These are phyloP conservation scores for Lithobates sylvaticus DNA, from an alignment of 2,797 vertebrate species.

Conservation along the genomic window DNA sequence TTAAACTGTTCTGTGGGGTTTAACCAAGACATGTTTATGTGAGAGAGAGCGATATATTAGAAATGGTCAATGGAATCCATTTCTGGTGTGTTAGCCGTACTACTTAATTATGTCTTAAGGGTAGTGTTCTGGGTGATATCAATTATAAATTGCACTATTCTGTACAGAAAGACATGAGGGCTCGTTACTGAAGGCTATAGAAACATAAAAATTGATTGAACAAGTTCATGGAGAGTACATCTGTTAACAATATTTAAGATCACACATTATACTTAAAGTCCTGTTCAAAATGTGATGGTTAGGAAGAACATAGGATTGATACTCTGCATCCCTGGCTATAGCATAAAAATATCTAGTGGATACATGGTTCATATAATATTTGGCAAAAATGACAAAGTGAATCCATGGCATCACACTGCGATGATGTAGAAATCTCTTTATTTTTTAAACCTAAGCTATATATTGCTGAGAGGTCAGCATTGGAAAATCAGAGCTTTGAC, in stretches of 20 bases:
- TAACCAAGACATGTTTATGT: slow-evolving; percentile 38
- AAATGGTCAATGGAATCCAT: not conserved
- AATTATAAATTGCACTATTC: slow-evolving; percentile 26
- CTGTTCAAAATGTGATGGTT: not conserved
- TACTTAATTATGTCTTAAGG: slow-evolving; percentile 48
- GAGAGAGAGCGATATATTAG: not conserved
- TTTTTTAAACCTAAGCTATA: too few relatives aligned
- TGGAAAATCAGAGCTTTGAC: too few relatives aligned
- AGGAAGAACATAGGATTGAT: not conserved
- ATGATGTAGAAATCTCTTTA: too few relatives aligned
- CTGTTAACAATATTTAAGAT: slow-evolving; percentile 11
- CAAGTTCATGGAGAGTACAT: slow-evolving; percentile 5
- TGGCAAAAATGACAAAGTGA: too few relatives aligned
- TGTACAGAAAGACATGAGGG: slow-evolving; percentile 12
- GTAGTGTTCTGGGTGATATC: slow-evolving; percentile 43
- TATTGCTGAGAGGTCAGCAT: too few relatives aligned
- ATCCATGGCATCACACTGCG: too few relatives aligned
- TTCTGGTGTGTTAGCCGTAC: slow-evolving; percentile 16
- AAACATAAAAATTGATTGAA: slow-evolving; percentile 39
- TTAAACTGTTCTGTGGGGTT: slow-evolving; percentile 21
- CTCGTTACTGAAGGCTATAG: slow-evolving; percentile 17
- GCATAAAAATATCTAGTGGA: too few relatives aligned
- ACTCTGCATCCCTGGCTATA: not conserved
- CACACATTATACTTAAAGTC: slow-evolving; percentile 3
- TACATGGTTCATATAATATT: too few relatives aligned